These are phyloP conservation scores for Amphiura filiformis DNA, from an alignment of 35 echinoderm and acorn worm genomes.

Conservation along the genomic window DNA sequence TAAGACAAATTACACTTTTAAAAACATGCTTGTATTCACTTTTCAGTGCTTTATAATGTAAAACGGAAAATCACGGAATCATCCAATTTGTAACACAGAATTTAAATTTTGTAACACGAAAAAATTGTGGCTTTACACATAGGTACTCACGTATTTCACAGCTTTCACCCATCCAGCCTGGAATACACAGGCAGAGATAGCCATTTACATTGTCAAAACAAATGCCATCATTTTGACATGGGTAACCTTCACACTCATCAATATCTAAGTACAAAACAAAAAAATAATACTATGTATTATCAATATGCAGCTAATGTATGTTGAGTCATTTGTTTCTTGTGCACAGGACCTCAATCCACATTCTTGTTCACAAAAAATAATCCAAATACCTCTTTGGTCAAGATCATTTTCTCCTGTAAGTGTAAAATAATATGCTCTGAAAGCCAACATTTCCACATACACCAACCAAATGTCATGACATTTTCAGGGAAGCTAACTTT, in stretches of 20 bases:
- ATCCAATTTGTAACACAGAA: no score
- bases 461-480: no score
- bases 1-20: no score
- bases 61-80: no score
- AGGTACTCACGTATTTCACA: conserved; percentile 56
- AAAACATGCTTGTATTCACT: no score
- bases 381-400: not conserved
- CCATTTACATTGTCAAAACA: conserved; percentile 47
- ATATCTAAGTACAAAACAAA: conserved; percentile 31
- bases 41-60: no score
- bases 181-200: conserved; percentile 35
- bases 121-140: no score
- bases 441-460: no score
- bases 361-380: not conserved
- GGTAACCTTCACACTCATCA: conserved; percentile 50
- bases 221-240: conserved; percentile 47
- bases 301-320: not conserved
- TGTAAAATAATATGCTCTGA: no score
- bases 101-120: no score
- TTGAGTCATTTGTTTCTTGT: not conserved
- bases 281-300: not conserved
- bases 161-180: conserved; percentile 39
- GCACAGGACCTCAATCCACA: not conserved
- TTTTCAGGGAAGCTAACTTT: no score
- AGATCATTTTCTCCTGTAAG: no score